A percentile compares a stretch with the other conserved stretches of the same genome.
Evolutionary conservation across 2,797 vertebrate species (phyloP).

Genomic region (Philypnodon macrostomus): DNA sequence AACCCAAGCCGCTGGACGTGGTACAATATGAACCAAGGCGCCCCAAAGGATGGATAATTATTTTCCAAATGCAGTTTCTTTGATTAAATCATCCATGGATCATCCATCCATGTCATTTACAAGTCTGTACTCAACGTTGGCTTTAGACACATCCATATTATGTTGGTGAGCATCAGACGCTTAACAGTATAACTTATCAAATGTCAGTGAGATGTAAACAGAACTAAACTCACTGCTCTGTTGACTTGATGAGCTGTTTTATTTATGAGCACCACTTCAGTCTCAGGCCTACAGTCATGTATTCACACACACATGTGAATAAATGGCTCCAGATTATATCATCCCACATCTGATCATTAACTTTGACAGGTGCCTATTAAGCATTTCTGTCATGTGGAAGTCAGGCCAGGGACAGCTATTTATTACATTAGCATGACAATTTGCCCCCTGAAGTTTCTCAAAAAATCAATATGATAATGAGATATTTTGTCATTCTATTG

Average conservation of each 20-base stretch:
- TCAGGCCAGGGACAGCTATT: slow-evolving; percentile 19
- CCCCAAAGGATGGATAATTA: no score
- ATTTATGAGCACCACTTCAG: slow-evolving; percentile 30
- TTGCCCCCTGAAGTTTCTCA: slow-evolving; percentile 22
- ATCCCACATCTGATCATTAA: slow-evolving; percentile 38
- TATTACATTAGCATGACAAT: slow-evolving; percentile 30
- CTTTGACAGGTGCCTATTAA: slow-evolving; percentile 44
- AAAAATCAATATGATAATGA: slow-evolving; percentile 40
- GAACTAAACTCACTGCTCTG: slow-evolving; percentile 10
- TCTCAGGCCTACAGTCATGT: slow-evolving; percentile 11
- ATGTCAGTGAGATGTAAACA: slow-evolving; percentile 17
- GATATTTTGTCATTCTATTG: slow-evolving; percentile 17
- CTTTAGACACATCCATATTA: not conserved
- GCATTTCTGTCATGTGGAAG: slow-evolving; percentile 34
- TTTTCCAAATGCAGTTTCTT: no score
- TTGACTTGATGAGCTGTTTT: slow-evolving; percentile 39
- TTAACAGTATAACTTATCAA: slow-evolving; percentile 6
- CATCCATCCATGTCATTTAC: no score
- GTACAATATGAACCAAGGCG: no score
- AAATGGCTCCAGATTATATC: slow-evolving; percentile 28
- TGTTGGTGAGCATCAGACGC: not conserved
- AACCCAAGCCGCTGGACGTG: no score
- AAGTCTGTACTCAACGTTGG: not conserved
- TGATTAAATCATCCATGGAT: no score
- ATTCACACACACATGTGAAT: slow-evolving; percentile 17